phyloP scores from a whole-genome alignment of 2,797 vertebrate genomes.

The Epinephelus awoara region DNA sequence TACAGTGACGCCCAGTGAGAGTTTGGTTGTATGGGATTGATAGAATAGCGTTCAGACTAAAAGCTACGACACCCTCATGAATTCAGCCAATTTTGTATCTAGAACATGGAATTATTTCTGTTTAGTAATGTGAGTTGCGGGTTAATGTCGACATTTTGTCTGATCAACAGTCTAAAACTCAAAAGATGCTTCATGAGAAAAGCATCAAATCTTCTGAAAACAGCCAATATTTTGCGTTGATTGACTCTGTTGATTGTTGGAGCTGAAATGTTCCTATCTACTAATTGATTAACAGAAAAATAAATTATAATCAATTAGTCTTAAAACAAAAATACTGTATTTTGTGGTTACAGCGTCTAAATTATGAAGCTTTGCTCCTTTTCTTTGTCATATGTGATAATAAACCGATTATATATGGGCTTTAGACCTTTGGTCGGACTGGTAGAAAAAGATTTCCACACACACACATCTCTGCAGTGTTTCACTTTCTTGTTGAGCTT shows the following conservation, averaged over 20 bases:
- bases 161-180: neutral
- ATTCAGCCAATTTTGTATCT: neutral
- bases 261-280: neutral
- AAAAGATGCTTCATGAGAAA: neutral
- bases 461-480: too few relatives aligned
- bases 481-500: too few relatives aligned
- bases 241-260: neutral
- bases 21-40: neutral
- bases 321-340: neutral
- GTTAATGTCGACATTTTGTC: neutral
- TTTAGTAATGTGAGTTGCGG: neutral
- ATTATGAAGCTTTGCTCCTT: neutral
- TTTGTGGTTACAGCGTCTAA: neutral
- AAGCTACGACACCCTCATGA: too few relatives aligned
- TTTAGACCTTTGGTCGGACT: neutral
- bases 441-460: too few relatives aligned
- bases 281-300: neutral
- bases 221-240: neutral
- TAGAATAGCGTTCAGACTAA: too few relatives aligned
- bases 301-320: neutral
- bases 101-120: neutral
- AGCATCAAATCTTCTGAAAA: neutral
- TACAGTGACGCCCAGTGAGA: conserved; percentile 4
- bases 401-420: neutral
- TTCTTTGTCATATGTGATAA: too few relatives aligned